Percentiles rank a stretch among this genome's conserved stretches.
These are phyloP conservation scores for Nyctibius bracteatus DNA, from an alignment of 2,113 vertebrate species.

Conservation along the genomic window DNA sequence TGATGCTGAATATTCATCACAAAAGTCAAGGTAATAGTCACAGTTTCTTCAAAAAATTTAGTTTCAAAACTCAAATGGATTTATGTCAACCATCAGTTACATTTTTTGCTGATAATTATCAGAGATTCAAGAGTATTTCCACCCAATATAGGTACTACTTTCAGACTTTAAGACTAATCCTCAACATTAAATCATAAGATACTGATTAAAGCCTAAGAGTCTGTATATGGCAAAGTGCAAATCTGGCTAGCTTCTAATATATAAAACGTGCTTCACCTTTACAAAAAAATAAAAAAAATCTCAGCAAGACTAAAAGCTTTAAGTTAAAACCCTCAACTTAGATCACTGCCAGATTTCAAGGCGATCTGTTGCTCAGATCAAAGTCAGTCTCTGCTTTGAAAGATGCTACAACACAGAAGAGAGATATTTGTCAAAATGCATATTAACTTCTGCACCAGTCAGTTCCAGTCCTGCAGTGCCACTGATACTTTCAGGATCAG, in stretches of 20 bases:
- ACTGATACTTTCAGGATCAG: not conserved
- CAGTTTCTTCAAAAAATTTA: not conserved
- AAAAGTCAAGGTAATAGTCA: not conserved
- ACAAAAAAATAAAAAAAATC: not conserved
- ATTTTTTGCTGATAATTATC: not conserved
- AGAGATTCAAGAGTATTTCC: not conserved
- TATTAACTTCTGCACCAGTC: not conserved
- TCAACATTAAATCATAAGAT: not conserved
- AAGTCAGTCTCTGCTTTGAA: not conserved
- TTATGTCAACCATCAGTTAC: not conserved
- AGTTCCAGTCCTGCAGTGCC: not conserved
- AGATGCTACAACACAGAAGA: not conserved
- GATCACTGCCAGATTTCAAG: not conserved
- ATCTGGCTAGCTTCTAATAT: not conserved
- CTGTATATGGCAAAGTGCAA: not conserved
- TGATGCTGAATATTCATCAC: not conserved
- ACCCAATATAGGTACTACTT: not conserved
- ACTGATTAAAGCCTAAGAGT: not conserved
- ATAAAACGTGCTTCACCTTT: not conserved
- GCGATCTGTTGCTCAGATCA: not conserved
- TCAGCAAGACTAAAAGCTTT: not conserved
- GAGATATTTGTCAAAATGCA: not conserved
- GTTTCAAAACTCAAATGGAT: not conserved
- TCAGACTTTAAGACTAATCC: not conserved
- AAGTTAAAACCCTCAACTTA: not conserved